Evolutionary conservation across 2,797 vertebrate genomes (phyloP).

Genomic region (Poeciliopsis turneri): DNA sequence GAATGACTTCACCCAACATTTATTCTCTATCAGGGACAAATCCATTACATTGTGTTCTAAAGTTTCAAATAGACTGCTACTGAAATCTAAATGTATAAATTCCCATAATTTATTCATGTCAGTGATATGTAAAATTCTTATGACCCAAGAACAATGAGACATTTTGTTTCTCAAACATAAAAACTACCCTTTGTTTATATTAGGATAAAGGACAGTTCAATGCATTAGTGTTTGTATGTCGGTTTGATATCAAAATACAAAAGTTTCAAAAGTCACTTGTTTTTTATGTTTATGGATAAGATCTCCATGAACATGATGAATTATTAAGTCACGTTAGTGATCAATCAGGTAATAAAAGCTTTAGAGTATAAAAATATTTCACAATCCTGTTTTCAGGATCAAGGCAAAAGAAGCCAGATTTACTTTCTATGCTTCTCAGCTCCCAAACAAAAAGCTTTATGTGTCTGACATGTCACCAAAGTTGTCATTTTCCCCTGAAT

Average conservation of each 20-base stretch:
- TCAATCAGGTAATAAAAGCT: not conserved
- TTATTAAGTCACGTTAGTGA: not conserved
- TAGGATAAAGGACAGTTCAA: not conserved
- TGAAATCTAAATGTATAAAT: not conserved
- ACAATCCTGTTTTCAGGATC: not conserved
- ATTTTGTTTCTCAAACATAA: not conserved
- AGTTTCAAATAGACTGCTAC: constrained; percentile 39
- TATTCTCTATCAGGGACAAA: constrained; percentile 35
- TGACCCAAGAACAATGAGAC: not conserved
- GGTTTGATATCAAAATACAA: not conserved
- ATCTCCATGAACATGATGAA: not conserved
- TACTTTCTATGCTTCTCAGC: not conserved
- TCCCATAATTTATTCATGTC: not conserved
- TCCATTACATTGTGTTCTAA: constrained; percentile 40
- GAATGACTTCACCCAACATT: constrained; percentile 44
- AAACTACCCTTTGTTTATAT: not conserved
- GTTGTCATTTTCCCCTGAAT: constrained; percentile 9
- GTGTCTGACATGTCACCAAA: not conserved
- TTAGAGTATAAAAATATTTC: not conserved
- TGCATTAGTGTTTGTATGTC: not conserved
- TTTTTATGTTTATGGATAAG: not conserved
- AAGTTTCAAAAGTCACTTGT: not conserved
- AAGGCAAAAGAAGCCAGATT: not conserved
- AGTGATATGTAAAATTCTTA: not conserved
- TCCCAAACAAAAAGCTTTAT: not conserved